Evolutionary conservation across 2,113 vertebrate genomes (phyloP), one percentile per base, ranked within the genome.

Genomic region (Haliaeetus leucogaster): DNA sequence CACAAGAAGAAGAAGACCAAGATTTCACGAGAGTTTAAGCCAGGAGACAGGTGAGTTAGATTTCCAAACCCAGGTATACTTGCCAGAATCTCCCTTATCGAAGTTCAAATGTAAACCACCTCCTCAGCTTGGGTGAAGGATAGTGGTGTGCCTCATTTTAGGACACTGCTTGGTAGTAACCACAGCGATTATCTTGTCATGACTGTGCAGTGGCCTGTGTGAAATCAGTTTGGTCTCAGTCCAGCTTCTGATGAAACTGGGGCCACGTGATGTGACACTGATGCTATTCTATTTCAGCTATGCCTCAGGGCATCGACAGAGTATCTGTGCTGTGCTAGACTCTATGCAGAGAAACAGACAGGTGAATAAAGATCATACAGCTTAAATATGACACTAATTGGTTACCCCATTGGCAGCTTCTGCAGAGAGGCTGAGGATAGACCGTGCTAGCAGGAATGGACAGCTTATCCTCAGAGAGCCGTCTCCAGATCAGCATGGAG

Each of bases 1-100:
- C 99, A 99, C 98, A 99, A 99, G 98, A 99, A 99, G 97, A 99
- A 99, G 98, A 99, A 99, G 98, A 99, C 98, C 29, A 99, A 99
- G 96, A 98, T 99, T 91, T 99, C 99, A 21, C 98, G 99, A 14
- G 99, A 99, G 97, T 99, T 99, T 96, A 99, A 99, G 95, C 99
- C 99, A 1, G 99, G 99, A 53, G 99, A 99, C 98, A 99, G 99
- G 99, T 99, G 94, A 82, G 59, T 32, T 40, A 45, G 8, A 3
- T 68, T 67, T 58, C 42, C 42, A 87, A 76, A 58, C 16, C 29
- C 26, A 10, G 0, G 1, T 56, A 5, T 8, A 6, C 21, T 36
- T 62, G 40, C 56, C 45, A 79, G 6, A 84, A 65, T 55, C 42
- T 72, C 22, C 91, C 14, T 83, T 63, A 4, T 4, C 13, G 2